These are phyloP conservation scores for Epinephelus cyanopodus DNA, from an alignment of 2,113 vertebrate genomes.

Conservation along the genomic window DNA sequence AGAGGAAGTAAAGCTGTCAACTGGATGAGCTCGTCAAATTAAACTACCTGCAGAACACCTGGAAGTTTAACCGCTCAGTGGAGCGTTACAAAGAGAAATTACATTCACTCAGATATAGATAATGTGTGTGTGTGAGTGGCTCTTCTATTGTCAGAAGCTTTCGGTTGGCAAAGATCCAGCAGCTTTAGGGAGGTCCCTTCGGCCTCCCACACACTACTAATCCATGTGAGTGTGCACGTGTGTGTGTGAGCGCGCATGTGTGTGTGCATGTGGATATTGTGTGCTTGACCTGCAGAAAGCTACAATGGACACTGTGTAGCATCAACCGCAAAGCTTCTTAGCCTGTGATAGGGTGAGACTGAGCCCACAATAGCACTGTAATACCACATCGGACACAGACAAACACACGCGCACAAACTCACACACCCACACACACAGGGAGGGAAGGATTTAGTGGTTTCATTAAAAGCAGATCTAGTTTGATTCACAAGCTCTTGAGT, in stretches of 20 bases:
- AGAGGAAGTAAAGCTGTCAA: slow-evolving; percentile 26
- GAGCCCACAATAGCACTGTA: slow-evolving; percentile 80
- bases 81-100: not conserved
- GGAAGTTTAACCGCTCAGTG: not conserved
- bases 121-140: slow-evolving; percentile 11
- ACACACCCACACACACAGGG: slow-evolving; percentile 21
- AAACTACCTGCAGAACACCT: slow-evolving; percentile 29
- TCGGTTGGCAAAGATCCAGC: slow-evolving; percentile 66
- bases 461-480: slow-evolving; percentile 80
- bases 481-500: slow-evolving; percentile 63
- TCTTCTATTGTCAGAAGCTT: slow-evolving; percentile 52
- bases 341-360: slow-evolving; percentile 72
- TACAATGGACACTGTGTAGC: slow-evolving; percentile 69
- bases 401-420: slow-evolving; percentile 63
- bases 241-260: not conserved
- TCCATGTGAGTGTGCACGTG: slow-evolving; percentile 36
- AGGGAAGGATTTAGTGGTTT: slow-evolving; percentile 73
- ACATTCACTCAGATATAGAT: slow-evolving; percentile 15
- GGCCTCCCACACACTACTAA: slow-evolving; percentile 75
- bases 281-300: slow-evolving; percentile 70
- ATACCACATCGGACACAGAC: slow-evolving; percentile 78
- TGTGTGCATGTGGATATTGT: slow-evolving; percentile 57
- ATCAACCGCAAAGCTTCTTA: slow-evolving; percentile 78
- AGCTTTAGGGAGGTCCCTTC: slow-evolving; percentile 76
- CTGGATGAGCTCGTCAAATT: slow-evolving; percentile 13